Percentiles rank a stretch among this genome's conserved stretches.
phyloP scores from a whole-genome alignment of 2,113 vertebrate species.

The Spilogale gracilis region DNA sequence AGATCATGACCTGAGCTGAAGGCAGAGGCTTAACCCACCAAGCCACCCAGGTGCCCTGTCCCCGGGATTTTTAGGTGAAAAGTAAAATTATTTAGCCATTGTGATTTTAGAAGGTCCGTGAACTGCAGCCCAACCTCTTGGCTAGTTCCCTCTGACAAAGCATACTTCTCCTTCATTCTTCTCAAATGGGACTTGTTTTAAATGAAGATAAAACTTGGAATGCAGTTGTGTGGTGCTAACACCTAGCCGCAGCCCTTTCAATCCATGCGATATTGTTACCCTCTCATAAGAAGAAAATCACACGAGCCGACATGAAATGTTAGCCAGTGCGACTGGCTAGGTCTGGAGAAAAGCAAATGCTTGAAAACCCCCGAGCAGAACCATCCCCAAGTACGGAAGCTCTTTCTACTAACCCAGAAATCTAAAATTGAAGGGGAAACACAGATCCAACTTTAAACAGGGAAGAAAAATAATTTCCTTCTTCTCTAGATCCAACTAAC shows the following conservation, averaged over 20 bases:
- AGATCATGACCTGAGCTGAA: no score
- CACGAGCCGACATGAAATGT: background rate
- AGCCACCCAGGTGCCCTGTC: no score
- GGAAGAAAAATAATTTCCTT: background rate
- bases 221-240: background rate
- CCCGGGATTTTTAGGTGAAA: background rate
- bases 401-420: background rate
- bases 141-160: background rate
- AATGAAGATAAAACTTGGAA: constrained; percentile 41
- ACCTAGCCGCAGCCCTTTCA: constrained; percentile 3
- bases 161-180: background rate
- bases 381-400: background rate
- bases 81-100: background rate
- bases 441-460: background rate
- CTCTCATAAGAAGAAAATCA: background rate
- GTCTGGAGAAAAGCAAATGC: background rate
- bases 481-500: background rate
- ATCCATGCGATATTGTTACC: background rate
- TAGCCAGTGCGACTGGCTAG: constrained; percentile 22
- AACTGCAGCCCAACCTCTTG: background rate
- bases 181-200: constrained; percentile 44
- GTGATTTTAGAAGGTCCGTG: background rate
- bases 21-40: no score
- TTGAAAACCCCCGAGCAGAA: background rate
- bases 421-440: background rate